These are phyloP conservation scores for Scaptomyza reducta DNA, from an alignment of 2,888 invertebrate genomes.

Conservation along the genomic window DNA sequence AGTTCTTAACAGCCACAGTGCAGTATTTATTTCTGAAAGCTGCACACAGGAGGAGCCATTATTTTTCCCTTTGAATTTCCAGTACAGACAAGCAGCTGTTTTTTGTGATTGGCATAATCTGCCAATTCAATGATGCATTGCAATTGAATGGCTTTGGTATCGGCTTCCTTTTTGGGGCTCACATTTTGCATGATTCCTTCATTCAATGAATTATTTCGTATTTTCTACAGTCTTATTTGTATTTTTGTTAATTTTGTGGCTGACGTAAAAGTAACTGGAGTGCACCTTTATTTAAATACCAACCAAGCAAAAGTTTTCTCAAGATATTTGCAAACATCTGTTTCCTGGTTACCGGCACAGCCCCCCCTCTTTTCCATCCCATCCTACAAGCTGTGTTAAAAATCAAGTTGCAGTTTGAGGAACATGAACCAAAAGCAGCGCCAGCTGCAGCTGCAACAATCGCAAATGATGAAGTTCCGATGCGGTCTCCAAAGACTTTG, in stretches of 20 bases:
- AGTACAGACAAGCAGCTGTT: conserved; percentile 10
- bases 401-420: conserved; percentile 45
- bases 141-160: conserved; percentile 66
- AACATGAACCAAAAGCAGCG: conserved; percentile 48
- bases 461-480: conserved; percentile 54
- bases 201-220: conserved; percentile 12
- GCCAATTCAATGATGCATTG: conserved; percentile 64
- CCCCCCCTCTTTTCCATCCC: neutral
- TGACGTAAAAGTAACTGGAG: conserved; percentile 65
- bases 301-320: conserved; percentile 68
- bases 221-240: conserved; percentile 14
- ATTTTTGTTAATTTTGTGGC: conserved; percentile 44
- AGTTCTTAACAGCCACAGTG: conserved; percentile 1
- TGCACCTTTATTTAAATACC: conserved; percentile 77
- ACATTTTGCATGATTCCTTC: conserved; percentile 18
- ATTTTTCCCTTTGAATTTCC: conserved; percentile 34
- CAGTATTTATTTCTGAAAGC: neutral
- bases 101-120: conserved; percentile 34
- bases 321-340: conserved; percentile 81
- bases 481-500: conserved; percentile 21
- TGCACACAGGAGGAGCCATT: conserved; percentile 2
- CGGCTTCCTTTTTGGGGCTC: conserved; percentile 24
- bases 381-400: conserved; percentile 1
- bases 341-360: conserved; percentile 55
- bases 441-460: conserved; percentile 36